These are phyloP conservation scores for Pterostichus madidus DNA, from an alignment of 2,888 invertebrate genomes.

Conservation along the genomic window DNA sequence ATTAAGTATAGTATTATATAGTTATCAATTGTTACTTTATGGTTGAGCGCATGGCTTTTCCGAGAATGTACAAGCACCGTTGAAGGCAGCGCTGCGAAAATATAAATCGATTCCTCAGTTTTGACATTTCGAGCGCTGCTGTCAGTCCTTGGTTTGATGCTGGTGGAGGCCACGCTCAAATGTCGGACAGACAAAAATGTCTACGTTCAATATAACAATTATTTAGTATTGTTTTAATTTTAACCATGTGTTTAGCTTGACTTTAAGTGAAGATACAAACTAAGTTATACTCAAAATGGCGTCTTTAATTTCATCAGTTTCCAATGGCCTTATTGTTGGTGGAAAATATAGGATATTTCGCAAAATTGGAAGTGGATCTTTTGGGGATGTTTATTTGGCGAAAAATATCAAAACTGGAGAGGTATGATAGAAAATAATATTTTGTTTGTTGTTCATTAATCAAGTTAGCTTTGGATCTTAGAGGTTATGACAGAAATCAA, in stretches of 20 bases:
- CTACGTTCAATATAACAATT: conserved; percentile 33
- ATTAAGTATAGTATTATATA: too few species aligned
- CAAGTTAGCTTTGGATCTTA: neutral
- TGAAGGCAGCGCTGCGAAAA: too few species aligned
- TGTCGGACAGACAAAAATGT: conserved; percentile 16
- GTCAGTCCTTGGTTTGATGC: too few species aligned
- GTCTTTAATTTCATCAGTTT: conserved; percentile 69
- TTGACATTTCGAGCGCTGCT: too few species aligned
- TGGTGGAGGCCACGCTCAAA: too few species aligned
- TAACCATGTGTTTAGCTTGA: neutral
- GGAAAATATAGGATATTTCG: conserved; percentile 92
- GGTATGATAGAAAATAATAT: conserved; percentile 77
- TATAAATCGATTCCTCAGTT: too few species aligned
- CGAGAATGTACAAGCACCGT: too few species aligned
- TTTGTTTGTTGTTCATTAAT: neutral
- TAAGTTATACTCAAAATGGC: conserved; percentile 66
- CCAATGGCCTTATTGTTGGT: conserved; percentile 86
- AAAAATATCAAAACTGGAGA: conserved; percentile 90
- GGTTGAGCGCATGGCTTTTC: too few species aligned
- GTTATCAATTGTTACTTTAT: too few species aligned
- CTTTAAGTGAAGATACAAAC: neutral
- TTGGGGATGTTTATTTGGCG: conserved; percentile 96
- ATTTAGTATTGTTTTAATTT: conserved; percentile 50
- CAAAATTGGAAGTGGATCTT: conserved; percentile 97
- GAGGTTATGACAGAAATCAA: neutral